Evolutionary conservation across 2,888 invertebrate species (phyloP).

Genomic region (Cryptocephalus primarius): DNA sequence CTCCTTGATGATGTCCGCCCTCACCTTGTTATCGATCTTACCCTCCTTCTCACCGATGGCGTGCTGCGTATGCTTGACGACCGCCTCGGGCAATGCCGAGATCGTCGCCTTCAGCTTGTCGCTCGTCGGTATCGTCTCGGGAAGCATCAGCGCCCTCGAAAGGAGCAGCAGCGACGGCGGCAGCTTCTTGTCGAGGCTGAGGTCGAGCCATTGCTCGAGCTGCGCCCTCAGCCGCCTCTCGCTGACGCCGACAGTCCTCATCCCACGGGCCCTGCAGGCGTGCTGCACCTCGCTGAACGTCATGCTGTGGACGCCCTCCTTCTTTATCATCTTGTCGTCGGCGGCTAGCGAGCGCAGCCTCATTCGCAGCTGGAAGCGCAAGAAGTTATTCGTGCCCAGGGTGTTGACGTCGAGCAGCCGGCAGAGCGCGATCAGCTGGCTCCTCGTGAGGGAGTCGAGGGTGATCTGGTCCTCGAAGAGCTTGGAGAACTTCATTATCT

Average conservation of each 20-base stretch:
- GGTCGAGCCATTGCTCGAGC: constrained; percentile 86
- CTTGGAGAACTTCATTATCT: constrained; percentile 94
- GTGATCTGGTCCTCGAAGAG: constrained; percentile 98
- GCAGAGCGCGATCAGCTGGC: constrained; percentile 87
- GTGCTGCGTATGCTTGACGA: constrained; percentile 80
- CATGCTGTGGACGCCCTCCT: constrained; percentile 85
- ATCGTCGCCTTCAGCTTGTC: constrained; percentile 92
- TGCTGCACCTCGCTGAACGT: constrained; percentile 84
- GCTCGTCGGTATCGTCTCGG: constrained; percentile 80
- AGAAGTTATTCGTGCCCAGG: constrained; percentile 81
- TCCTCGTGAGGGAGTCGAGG: constrained; percentile 81
- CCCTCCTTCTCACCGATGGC: constrained; percentile 93
- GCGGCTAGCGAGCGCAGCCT: constrained; percentile 85
- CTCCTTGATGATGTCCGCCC: constrained; percentile 79
- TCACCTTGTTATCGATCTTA: constrained; percentile 81
- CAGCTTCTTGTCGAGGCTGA: constrained; percentile 89
- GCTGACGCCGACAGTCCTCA: constrained; percentile 93
- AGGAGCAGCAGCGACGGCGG: constrained; percentile 87
- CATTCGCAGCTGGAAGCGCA: constrained; percentile 79
- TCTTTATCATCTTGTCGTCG: constrained; percentile 93
- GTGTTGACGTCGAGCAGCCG: constrained; percentile 79
- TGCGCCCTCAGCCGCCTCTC: constrained; percentile 74
- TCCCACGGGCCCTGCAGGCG: constrained; percentile 83
- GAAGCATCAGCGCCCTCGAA: constrained; percentile 87
- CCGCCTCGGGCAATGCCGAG: constrained; percentile 76